These are phyloP conservation scores for Aramus guarauna DNA, from an alignment of 2,113 vertebrate genomes.

Conservation along the genomic window DNA sequence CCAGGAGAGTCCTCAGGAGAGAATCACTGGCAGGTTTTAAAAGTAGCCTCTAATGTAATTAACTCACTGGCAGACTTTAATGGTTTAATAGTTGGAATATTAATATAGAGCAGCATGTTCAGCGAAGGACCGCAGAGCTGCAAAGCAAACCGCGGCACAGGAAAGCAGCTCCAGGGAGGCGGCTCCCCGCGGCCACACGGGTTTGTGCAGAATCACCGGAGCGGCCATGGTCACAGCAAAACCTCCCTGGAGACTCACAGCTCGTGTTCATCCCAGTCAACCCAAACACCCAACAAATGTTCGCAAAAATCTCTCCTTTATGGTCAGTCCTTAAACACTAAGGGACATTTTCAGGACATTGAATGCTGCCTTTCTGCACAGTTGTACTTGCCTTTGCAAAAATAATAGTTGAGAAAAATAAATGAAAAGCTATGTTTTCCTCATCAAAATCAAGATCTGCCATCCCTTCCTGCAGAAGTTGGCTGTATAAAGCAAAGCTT, in stretches of 20 bases:
- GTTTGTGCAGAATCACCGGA: not conserved
- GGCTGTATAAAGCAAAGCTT: not conserved
- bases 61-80: not conserved
- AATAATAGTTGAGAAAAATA: not conserved
- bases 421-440: not conserved
- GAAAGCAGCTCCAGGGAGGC: not conserved
- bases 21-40: not conserved
- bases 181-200: not conserved
- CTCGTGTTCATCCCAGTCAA: accelerated
- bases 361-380: not conserved
- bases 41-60: not conserved
- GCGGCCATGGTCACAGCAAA: not conserved
- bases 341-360: accelerated
- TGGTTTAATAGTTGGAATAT: not conserved
- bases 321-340: not conserved
- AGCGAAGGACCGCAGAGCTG: not conserved
- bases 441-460: not conserved
- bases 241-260: not conserved
- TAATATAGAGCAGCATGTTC: not conserved
- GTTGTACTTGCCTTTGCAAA: not conserved
- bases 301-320: not conserved
- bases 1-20: not conserved
- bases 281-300: accelerated
- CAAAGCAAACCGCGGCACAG: not conserved
- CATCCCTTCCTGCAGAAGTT: not conserved